Conservation (phyloP, 2,113 vertebrate species). For the Dicrurus megarhynchus region DNA sequence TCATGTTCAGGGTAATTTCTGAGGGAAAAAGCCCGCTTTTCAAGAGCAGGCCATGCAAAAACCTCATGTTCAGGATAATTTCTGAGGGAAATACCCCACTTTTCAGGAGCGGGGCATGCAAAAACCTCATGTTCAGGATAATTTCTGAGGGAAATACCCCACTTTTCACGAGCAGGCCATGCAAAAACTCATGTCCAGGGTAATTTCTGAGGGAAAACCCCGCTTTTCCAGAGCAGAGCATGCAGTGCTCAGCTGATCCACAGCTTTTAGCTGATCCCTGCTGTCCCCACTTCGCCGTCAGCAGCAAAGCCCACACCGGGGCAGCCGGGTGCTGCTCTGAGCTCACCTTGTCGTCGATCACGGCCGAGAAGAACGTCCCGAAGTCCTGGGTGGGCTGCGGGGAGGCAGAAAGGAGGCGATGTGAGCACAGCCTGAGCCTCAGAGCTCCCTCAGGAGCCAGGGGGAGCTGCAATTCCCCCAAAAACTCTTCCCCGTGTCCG, state of each 20-base stretch:
- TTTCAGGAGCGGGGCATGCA: background rate
- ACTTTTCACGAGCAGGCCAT: background rate
- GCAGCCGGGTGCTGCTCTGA: background rate
- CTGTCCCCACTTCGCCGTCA: background rate
- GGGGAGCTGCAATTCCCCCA: background rate
- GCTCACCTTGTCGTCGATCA: conserved; percentile 92
- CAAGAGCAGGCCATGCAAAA: background rate
- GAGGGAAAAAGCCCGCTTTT: background rate
- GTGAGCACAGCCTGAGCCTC: fast-evolving
- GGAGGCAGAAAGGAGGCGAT: background rate
- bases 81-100: background rate
- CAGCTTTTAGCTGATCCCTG: background rate
- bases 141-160: background rate
- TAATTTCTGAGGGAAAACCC: fast-evolving
- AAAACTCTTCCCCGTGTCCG: fast-evolving
- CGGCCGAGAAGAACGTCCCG: conserved; percentile 87
- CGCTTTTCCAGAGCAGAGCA: background rate
- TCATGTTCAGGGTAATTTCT: fast-evolving
- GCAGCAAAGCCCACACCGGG: background rate
- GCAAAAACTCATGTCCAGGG: fast-evolving
- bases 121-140: too few relatives aligned
- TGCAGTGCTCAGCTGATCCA: fast-evolving
- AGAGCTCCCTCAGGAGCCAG: background rate
- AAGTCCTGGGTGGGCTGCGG: conserved; percentile 88
- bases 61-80: background rate